These are phyloP conservation scores for Malacoraja senta DNA, from an alignment of 2,797 vertebrate genomes.

Conservation along the genomic window DNA sequence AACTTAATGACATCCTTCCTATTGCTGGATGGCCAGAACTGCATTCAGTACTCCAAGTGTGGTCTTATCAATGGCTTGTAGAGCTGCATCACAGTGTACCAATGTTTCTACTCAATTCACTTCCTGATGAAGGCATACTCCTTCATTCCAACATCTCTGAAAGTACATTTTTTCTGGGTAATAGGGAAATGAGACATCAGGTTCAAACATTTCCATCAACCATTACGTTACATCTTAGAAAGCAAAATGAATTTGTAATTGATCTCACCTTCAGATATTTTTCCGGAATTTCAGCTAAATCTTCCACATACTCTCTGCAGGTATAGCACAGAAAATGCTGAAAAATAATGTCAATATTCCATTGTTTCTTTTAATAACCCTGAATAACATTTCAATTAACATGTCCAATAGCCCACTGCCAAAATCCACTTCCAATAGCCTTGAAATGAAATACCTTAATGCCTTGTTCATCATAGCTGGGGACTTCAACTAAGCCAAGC, in stretches of 20 bases:
- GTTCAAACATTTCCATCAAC: background rate
- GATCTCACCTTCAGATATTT: slow-evolving; percentile 66
- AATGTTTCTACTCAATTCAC: too few species aligned
- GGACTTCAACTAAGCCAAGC: too few species aligned
- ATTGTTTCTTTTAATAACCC: background rate
- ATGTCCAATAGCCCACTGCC: too few species aligned
- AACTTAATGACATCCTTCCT: too few species aligned
- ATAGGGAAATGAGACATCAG: background rate
- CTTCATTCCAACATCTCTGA: background rate
- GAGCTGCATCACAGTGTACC: too few species aligned
- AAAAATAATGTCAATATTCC: slow-evolving; percentile 36
- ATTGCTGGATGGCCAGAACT: too few species aligned
- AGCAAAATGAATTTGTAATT: background rate
- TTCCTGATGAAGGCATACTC: too few species aligned
- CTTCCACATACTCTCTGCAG: slow-evolving; percentile 89
- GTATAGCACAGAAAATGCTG: slow-evolving; percentile 89
- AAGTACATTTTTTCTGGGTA: background rate
- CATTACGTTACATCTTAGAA: background rate
- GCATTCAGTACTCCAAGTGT: too few species aligned
- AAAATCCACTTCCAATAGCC: too few species aligned
- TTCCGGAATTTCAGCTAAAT: slow-evolving; percentile 77
- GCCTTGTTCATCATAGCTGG: too few species aligned
- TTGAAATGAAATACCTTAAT: too few species aligned
- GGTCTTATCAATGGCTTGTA: too few species aligned
- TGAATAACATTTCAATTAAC: background rate